Evolutionary conservation across 1,140 invertebrate species (phyloP).

Genomic region (Papilio dardanus): DNA sequence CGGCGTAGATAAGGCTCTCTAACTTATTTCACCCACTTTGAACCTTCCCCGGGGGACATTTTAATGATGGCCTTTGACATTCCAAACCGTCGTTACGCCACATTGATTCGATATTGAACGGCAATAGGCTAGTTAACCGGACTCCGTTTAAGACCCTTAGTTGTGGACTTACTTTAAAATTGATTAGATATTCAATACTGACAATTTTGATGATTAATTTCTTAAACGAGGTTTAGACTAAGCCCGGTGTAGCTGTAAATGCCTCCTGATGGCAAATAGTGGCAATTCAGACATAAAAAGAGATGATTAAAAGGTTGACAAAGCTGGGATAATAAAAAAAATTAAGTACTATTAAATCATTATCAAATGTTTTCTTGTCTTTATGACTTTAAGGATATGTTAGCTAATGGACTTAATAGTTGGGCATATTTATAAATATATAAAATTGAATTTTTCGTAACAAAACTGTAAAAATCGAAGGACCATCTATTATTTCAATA

Average conservation of each 20-base stretch:
- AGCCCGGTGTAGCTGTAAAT: too few species aligned
- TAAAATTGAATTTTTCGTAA: too few species aligned
- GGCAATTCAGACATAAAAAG: too few species aligned
- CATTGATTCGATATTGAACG: slow-evolving; percentile 31
- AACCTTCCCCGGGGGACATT: slow-evolving; percentile 39
- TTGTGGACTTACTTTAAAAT: neutral
- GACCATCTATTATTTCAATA: neutral
- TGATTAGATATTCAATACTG: neutral
- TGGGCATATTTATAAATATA: too few species aligned
- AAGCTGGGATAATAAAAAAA: too few species aligned
- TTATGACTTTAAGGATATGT: too few species aligned
- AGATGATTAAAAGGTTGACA: too few species aligned
- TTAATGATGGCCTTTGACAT: slow-evolving; percentile 44
- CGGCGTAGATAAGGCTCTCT: slow-evolving; percentile 43
- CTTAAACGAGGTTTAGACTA: too few species aligned
- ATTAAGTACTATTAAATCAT: too few species aligned
- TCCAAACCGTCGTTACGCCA: slow-evolving; percentile 38
- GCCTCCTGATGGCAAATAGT: too few species aligned
- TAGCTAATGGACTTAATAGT: too few species aligned
- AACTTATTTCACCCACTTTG: slow-evolving; percentile 46
- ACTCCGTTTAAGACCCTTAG: slow-evolving; percentile 22
- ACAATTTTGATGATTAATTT: neutral
- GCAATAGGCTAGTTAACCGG: slow-evolving; percentile 29
- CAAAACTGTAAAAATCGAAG: neutral
- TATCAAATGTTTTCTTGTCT: too few species aligned